These are phyloP conservation scores for Trichopoda pennipes DNA, from an alignment of 2,888 invertebrate genomes.

Conservation along the genomic window DNA sequence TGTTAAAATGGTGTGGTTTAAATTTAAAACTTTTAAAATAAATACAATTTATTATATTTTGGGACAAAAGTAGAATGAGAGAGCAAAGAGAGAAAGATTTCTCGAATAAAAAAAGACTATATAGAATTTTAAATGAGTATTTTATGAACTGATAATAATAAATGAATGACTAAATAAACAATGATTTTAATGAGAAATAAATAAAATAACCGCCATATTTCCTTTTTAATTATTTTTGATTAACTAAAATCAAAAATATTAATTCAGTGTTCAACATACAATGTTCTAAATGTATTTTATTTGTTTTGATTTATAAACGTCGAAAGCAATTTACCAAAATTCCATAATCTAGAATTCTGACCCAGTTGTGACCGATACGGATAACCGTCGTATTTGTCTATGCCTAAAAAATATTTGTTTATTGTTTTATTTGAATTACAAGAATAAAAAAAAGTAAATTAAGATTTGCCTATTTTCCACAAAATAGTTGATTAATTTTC, in stretches of 20 bases:
- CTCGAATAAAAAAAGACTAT: neutral
- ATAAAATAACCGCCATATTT: conserved; percentile 43
- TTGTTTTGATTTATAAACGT: conserved; percentile 41
- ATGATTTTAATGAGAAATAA: conserved; percentile 1
- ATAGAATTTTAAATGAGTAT: conserved; percentile 8
- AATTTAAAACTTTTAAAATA: neutral
- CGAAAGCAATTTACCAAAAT: conserved; percentile 81
- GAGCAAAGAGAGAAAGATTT: neutral
- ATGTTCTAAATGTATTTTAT: conserved; percentile 55
- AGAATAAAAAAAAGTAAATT: neutral
- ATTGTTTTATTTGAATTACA: conserved; percentile 52
- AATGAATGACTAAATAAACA: conserved; percentile 13
- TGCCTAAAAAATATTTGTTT: conserved; percentile 75
- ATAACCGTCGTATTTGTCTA: conserved; percentile 81
- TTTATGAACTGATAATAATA: neutral
- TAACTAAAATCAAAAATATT: neutral
- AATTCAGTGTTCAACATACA: conserved; percentile 53
- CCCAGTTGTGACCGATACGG: conserved; percentile 81
- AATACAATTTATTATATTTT: neutral
- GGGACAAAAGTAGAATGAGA: neutral
- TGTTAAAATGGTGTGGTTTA: neutral
- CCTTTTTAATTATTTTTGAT: neutral
- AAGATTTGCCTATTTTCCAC: neutral
- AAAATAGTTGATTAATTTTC: conserved; percentile 4
- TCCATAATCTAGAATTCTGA: conserved; percentile 81